A percentile compares a stretch with the other conserved stretches of the same genome.
Conservation (phyloP, 2,888 invertebrate species). For the Monopis laevigella region DNA sequence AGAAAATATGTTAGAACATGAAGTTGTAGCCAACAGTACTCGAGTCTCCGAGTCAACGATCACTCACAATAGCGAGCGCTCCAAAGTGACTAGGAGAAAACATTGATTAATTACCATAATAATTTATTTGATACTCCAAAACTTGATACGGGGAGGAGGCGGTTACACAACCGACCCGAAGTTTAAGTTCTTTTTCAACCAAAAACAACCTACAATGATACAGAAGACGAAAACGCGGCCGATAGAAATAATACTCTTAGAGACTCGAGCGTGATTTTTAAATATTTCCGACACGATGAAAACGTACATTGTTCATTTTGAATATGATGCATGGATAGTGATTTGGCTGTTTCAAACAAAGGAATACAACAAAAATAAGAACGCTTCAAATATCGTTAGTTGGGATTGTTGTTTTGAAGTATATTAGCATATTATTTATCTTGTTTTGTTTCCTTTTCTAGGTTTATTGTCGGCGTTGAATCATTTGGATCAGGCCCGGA, state of each 20-base stretch:
- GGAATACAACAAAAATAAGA: slow-evolving; percentile 42
- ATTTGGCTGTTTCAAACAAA: slow-evolving; percentile 61
- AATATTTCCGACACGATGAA: slow-evolving; percentile 50
- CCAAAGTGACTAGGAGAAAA: slow-evolving; percentile 64
- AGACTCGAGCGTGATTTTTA: slow-evolving; percentile 30
- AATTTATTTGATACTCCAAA: slow-evolving; percentile 67
- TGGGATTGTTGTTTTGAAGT: slow-evolving; percentile 34
- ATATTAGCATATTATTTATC: slow-evolving; percentile 44
- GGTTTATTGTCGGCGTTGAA: slow-evolving; percentile 59
- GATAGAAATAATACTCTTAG: slow-evolving; percentile 20
- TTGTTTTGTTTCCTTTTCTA: slow-evolving; percentile 30
- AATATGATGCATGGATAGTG: slow-evolving; percentile 58
- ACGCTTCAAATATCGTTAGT: slow-evolving; percentile 48
- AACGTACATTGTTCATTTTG: slow-evolving; percentile 54
- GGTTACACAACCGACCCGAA: slow-evolving; percentile 6
- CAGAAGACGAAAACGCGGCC: slow-evolving; percentile 34
- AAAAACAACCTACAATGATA: slow-evolving; percentile 11
- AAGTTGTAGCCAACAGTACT: slow-evolving; percentile 41
- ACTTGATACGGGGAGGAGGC: slow-evolving; percentile 57
- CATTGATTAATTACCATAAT: slow-evolving; percentile 69
- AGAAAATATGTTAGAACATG: background rate
- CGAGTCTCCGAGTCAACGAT: slow-evolving; percentile 46
- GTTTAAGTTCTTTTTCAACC: slow-evolving; percentile 4
- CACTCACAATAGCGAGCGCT: slow-evolving; percentile 52
- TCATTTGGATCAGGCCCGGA: slow-evolving; percentile 58